These are phyloP conservation scores for Helobdella robusta DNA, from an alignment of 2,888 invertebrate species.

Conservation along the genomic window DNA sequence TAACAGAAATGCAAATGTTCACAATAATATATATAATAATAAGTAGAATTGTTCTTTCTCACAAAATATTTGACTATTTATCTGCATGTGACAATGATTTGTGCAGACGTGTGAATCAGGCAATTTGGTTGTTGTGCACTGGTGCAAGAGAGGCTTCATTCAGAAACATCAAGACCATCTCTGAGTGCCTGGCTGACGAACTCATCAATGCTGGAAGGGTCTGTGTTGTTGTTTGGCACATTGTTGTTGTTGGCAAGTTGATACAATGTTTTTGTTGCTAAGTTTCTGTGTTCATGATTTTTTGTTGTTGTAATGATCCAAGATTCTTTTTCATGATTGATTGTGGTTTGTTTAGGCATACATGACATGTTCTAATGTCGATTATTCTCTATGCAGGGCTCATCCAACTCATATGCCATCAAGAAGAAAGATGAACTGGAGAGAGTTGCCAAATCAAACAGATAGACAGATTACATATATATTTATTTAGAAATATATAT, in stretches of 20 bases:
- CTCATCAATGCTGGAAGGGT: conserved; percentile 98
- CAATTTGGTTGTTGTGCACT: conserved; percentile 96
- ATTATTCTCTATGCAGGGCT: no score
- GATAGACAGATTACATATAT: conserved; percentile 59
- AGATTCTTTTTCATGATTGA: no score
- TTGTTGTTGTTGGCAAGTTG: no score
- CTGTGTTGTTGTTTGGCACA: conserved; percentile 34
- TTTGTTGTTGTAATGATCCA: no score
- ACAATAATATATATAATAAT: not conserved
- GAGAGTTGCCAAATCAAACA: conserved; percentile 99
- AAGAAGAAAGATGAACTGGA: conserved; percentile 99
- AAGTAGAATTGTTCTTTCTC: not conserved
- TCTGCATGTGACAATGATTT: not conserved
- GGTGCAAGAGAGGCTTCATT: conserved; percentile 98
- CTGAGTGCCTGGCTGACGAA: conserved; percentile 98
- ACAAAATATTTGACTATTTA: not conserved
- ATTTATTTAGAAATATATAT: not conserved
- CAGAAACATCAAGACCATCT: conserved; percentile 98
- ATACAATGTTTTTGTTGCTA: no score
- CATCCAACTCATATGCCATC: conserved; percentile 98
- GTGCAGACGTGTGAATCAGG: conserved; percentile 84
- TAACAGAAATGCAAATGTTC: not conserved
- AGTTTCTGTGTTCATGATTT: no score
- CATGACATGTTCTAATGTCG: no score
- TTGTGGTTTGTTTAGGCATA: no score